Conservation (phyloP, 2,888 invertebrate species). For the Neoascia interrupta region DNA sequence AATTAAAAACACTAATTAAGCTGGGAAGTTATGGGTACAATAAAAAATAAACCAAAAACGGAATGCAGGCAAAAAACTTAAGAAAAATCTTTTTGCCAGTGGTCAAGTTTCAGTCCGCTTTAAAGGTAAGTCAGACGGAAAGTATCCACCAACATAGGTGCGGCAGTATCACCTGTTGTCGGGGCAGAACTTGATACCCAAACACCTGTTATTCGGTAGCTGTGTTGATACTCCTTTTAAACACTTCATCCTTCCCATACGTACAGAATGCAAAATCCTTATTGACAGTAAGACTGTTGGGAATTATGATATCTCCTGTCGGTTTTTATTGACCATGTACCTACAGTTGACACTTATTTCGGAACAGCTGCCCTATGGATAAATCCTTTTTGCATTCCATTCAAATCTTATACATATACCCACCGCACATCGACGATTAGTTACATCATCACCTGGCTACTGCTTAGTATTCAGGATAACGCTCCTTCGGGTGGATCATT, state of each 20-base stretch:
- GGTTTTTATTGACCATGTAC: slow-evolving; percentile 4
- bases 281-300: slow-evolving; percentile 9
- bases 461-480: slow-evolving; percentile 63
- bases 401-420: too few relatives aligned
- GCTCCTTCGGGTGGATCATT: slow-evolving; percentile 26
- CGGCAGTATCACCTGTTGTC: slow-evolving; percentile 53
- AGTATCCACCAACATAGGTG: slow-evolving; percentile 7
- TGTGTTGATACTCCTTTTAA: background rate
- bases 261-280: slow-evolving; percentile 13
- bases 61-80: too few relatives aligned
- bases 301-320: slow-evolving; percentile 30
- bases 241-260: background rate
- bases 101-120: slow-evolving; percentile 29
- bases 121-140: background rate
- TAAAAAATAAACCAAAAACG: background rate
- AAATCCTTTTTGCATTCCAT: slow-evolving; percentile 41
- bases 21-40: too few relatives aligned
- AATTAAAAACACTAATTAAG: slow-evolving; percentile 51
- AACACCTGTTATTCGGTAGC: slow-evolving; percentile 48
- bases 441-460: slow-evolving; percentile 67
- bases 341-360: slow-evolving; percentile 15
- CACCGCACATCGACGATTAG: slow-evolving; percentile 28
- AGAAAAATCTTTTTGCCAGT: slow-evolving; percentile 14
- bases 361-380: slow-evolving; percentile 32
- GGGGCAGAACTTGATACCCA: slow-evolving; percentile 36